Evolutionary conservation across 2,113 vertebrate genomes (phyloP).

Genomic region (Sakesphorus luctuosus): DNA sequence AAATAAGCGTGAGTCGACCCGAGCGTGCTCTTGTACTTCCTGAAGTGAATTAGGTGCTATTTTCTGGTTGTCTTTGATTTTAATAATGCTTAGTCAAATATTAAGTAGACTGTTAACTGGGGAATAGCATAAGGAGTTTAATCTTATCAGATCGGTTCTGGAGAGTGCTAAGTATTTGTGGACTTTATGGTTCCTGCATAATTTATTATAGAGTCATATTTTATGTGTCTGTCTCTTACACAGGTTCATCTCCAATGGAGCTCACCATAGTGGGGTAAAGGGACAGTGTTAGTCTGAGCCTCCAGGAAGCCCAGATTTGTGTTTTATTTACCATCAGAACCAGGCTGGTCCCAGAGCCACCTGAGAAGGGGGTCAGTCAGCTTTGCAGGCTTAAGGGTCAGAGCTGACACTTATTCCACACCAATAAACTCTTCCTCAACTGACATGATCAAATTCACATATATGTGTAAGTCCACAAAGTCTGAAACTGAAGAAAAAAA

Average conservation of each 20-base stretch:
- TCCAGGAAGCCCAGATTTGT: not conserved
- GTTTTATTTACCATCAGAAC: not conserved
- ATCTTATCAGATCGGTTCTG: constrained; percentile 28
- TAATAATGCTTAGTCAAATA: constrained; percentile 26
- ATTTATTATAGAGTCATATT: not conserved
- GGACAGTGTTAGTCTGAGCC: not conserved
- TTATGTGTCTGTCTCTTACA: not conserved
- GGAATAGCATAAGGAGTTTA: constrained; percentile 2
- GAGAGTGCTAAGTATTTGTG: constrained; percentile 10
- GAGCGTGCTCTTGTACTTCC: not conserved
- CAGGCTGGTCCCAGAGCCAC: not conserved
- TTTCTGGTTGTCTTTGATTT: constrained; percentile 20
- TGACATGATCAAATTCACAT: not conserved
- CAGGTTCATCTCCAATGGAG: not conserved
- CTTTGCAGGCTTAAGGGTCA: too few relatives aligned
- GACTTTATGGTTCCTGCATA: not conserved
- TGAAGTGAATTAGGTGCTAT: not conserved
- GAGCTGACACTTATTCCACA: not conserved
- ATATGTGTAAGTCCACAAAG: not conserved
- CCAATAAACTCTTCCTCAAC: not conserved
- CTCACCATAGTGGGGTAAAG: not conserved
- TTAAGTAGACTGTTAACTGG: constrained; percentile 7
- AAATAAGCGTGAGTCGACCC: not conserved
- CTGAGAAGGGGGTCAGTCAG: not conserved
- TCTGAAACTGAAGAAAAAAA: not conserved